These are phyloP conservation scores for Glossophaga mutica DNA, from an alignment of 2,797 vertebrate species.

Conservation along the genomic window DNA sequence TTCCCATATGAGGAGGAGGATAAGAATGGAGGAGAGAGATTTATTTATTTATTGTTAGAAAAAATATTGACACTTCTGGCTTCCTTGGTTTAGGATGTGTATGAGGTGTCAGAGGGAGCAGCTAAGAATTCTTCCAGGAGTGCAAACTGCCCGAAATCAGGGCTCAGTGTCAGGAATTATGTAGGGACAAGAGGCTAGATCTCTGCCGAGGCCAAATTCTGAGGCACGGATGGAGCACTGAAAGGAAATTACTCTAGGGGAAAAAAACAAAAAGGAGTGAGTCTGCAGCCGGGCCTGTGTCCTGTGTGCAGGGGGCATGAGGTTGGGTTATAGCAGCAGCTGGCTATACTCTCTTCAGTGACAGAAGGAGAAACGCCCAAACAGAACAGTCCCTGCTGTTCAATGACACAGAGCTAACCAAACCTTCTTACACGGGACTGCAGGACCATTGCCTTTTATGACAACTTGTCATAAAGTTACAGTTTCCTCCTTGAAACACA, in stretches of 20 bases:
- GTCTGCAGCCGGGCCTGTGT: fast-evolving
- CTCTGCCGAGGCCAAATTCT: fast-evolving
- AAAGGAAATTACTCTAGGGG: not conserved
- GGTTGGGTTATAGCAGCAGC: not conserved
- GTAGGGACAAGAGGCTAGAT: fast-evolving
- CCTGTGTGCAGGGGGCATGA: fast-evolving
- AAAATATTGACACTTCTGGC: fast-evolving
- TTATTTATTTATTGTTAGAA: not conserved
- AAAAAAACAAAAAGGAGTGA: not conserved
- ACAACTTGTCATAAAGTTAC: fast-evolving
- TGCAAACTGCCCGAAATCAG: not conserved
- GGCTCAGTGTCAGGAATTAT: not conserved
- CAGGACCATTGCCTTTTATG: fast-evolving
- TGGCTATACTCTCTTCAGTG: fast-evolving
- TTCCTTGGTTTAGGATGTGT: not conserved
- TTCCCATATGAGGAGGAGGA: not conserved
- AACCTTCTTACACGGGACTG: fast-evolving
- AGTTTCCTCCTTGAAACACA: not conserved
- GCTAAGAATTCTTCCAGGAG: not conserved
- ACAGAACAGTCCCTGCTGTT: fast-evolving
- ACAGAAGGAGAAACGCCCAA: not conserved
- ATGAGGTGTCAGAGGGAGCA: fast-evolving
- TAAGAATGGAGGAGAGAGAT: not conserved
- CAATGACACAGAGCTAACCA: no score
- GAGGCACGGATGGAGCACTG: fast-evolving